Evolutionary conservation across 2,113 vertebrate species (phyloP).

Genomic region (Calonectris borealis): DNA sequence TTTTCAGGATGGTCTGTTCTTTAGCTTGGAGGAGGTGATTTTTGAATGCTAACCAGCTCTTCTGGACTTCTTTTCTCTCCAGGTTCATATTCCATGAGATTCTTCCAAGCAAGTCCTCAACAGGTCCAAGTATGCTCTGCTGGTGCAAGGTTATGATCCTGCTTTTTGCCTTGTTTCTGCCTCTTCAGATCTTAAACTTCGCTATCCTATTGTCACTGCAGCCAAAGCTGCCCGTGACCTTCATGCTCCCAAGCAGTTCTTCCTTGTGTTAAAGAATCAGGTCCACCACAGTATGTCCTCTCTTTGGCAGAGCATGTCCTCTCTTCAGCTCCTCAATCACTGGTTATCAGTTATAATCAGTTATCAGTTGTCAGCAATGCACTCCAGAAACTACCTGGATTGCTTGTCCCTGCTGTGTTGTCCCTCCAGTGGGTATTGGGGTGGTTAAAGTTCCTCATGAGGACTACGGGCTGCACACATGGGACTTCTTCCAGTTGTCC

Average conservation of each 20-base stretch:
- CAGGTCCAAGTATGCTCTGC: neutral
- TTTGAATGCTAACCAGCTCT: neutral
- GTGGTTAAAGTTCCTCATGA: neutral
- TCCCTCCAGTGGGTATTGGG: neutral
- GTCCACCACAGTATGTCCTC: neutral
- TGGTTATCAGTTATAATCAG: neutral
- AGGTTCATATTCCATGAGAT: neutral
- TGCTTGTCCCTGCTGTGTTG: neutral
- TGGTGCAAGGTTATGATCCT: neutral
- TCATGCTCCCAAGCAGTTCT: neutral
- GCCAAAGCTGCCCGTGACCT: neutral
- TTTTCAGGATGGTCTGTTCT: neutral
- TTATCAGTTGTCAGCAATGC: neutral
- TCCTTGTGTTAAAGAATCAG: neutral
- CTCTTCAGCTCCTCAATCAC: neutral
- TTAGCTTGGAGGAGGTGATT: neutral
- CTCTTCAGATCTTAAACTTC: neutral
- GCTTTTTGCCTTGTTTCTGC: neutral
- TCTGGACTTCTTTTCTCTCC: neutral
- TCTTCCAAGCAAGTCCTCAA: neutral
- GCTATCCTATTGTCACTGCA: neutral
- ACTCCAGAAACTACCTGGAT: neutral
- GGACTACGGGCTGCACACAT: neutral
- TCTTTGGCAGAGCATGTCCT: neutral
- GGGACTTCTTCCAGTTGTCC: neutral